Evolutionary conservation across 2,888 invertebrate genomes (phyloP).

Genomic region (Aleiodes leptofemur): DNA sequence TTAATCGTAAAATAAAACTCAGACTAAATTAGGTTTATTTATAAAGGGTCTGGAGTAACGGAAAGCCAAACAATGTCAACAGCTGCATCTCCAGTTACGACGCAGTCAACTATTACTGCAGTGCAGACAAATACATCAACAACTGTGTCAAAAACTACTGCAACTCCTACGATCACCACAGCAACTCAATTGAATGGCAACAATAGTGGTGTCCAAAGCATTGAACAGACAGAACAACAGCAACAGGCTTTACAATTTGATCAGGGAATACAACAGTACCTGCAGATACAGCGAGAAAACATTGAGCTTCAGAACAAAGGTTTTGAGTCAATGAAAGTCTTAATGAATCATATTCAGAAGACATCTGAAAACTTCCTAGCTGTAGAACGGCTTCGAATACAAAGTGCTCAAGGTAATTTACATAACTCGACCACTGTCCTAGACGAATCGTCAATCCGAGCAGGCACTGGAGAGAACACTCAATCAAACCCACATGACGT

Average conservation of each 20-base stretch:
- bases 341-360: slow-evolving; percentile 27
- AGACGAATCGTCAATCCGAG: neutral
- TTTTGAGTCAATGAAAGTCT: slow-evolving; percentile 26
- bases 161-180: neutral
- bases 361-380: slow-evolving; percentile 24
- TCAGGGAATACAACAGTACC: neutral
- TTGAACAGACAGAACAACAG: slow-evolving; percentile 25
- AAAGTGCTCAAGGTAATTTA: slow-evolving; percentile 9
- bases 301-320: slow-evolving; percentile 30
- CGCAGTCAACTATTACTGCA: slow-evolving; percentile 6
- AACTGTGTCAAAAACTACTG: slow-evolving; percentile 3
- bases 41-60: slow-evolving; percentile 32
- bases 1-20: slow-evolving; percentile 14
- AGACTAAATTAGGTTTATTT: slow-evolving; percentile 28
- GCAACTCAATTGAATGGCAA: slow-evolving; percentile 16
- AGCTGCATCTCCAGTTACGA: neutral
- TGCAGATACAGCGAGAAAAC: slow-evolving; percentile 23
- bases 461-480: neutral
- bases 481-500: slow-evolving; percentile 21
- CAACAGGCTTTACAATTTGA: neutral
- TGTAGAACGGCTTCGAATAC: slow-evolving; percentile 24
- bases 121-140: slow-evolving; percentile 11
- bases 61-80: slow-evolving; percentile 29
- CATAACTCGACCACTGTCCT: slow-evolving; percentile 12
- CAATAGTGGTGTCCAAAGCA: slow-evolving; percentile 16